Conservation (phyloP, 2,113 vertebrate species). For the Syngnathus floridae region DNA sequence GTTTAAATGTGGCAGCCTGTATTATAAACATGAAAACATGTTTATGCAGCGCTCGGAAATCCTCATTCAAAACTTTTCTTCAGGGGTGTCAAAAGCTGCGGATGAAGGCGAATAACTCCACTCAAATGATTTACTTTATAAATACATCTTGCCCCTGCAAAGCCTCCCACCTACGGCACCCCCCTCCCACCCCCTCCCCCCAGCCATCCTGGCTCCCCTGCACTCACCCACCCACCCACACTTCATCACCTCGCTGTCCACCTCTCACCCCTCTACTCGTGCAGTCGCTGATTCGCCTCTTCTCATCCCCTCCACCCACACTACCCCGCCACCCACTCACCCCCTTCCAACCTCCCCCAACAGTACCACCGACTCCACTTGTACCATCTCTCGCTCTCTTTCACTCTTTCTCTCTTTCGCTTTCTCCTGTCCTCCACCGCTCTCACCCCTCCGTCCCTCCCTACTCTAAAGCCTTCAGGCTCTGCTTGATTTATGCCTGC, state of each 20-base stretch:
- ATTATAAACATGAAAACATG: background rate
- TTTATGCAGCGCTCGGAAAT: background rate
- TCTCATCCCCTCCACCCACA: slow-evolving; percentile 58
- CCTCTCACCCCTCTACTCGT: slow-evolving; percentile 61
- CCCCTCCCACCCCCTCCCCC: slow-evolving; percentile 51
- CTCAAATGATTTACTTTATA: slow-evolving; percentile 12
- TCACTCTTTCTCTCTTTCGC: slow-evolving; percentile 23
- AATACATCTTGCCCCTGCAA: slow-evolving; percentile 35
- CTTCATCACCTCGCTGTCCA: slow-evolving; percentile 56
- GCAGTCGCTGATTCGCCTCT: slow-evolving; percentile 47
- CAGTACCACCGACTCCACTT: slow-evolving; percentile 58
- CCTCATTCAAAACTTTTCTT: slow-evolving; percentile 1
- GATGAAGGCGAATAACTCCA: slow-evolving; percentile 1
- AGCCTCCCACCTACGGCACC: slow-evolving; percentile 46
- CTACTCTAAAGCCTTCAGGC: slow-evolving; percentile 62
- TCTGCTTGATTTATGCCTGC: slow-evolving; percentile 67
- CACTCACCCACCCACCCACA: slow-evolving; percentile 60
- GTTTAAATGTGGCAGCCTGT: background rate
- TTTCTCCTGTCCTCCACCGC: slow-evolving; percentile 53
- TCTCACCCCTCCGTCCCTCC: slow-evolving; percentile 57
- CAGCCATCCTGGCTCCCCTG: slow-evolving; percentile 49
- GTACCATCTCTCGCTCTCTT: slow-evolving; percentile 43
- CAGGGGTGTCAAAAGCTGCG: background rate
- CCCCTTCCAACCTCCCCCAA: slow-evolving; percentile 57
- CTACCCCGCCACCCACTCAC: slow-evolving; percentile 58